Conservation (phyloP, 2,113 vertebrate species). For the Periophthalmus modestus region DNA sequence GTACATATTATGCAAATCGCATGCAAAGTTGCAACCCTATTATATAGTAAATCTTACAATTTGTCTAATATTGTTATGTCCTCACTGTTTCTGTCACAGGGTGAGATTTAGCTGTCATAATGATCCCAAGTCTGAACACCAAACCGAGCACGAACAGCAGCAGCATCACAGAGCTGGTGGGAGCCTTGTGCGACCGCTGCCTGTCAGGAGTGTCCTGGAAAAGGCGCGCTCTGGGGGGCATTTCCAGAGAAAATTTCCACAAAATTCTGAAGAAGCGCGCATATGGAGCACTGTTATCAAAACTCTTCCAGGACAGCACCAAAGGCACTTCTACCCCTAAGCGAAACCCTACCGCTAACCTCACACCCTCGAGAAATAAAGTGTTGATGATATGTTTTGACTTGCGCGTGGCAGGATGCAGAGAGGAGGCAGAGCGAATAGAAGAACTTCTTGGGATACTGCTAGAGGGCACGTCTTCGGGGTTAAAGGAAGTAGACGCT, state of each 20-base stretch:
- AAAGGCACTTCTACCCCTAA: conserved; percentile 11
- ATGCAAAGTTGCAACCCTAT: no score
- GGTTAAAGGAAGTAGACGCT: conserved; percentile 77
- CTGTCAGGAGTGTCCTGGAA: conserved; percentile 83
- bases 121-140: conserved; percentile 23
- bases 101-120: conserved; percentile 24
- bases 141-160: conserved; percentile 39
- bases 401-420: conserved; percentile 84
- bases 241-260: conserved; percentile 76
- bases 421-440: conserved; percentile 85
- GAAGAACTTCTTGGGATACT: conserved; percentile 85
- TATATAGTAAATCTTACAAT: neutral
- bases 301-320: conserved; percentile 84
- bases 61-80: neutral
- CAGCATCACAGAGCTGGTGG: conserved; percentile 85
- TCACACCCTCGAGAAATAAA: conserved; percentile 85
- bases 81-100: conserved; percentile 17
- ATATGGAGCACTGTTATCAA: conserved; percentile 84
- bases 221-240: conserved; percentile 64
- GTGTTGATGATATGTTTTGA: conserved; percentile 94
- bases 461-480: conserved; percentile 59
- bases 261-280: conserved; percentile 80
- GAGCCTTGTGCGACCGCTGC: conserved; percentile 86
- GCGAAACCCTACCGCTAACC: conserved; percentile 44
- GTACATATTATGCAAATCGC: no score